Base-by-base conservation (phyloP, 2,888 invertebrate genomes). In the Saturnia japonica region DNA sequence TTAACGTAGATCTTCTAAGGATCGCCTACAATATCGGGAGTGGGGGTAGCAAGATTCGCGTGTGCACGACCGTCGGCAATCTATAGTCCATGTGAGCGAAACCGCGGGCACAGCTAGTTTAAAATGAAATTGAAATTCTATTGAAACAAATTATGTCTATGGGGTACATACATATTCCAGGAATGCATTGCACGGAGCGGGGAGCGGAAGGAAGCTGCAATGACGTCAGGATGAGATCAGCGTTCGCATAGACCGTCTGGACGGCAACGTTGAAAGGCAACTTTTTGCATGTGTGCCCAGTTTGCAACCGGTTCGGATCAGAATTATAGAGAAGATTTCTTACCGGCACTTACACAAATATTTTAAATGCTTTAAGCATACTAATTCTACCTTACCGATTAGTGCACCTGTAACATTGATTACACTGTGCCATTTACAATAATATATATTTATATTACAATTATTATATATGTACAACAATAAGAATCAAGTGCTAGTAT, bases 211-310 rank as follows among this genome's bases (percentile, higher is more conserved):
- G 88, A 88, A 87, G 80, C 81, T 76, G 75, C 70, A 72, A 73
- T 89, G 89, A 90, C 87, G 88, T 88, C 88, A 90, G 72, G 66
- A 79, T 85, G 83, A 86, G 82, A 86, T 87, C 85, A 85, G 80
- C 85, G 80, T 81, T 73, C 75, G 79, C 77, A 72, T 76, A 76
- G 75, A 73, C 72, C 78, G 76, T 77, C 81, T 82, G 80, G 80
- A 75, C 80, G 73, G 74, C 73, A 76, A 73, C 72, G 68, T 68
- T 71, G 69, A 76, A 72, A 70, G 42, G 64, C 28, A 72, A 73
- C 64, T 75, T 75, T 78, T 74, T 75, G 68, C 73, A 75, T 70
- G 34, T 40, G 64, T 19, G 57, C 57, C 28, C 28, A 60, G 57
- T 60, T 40, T n/a, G 64, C 40, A 64, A 64, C 64, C 64, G 64